Conservation (phyloP, 2,113 vertebrate genomes). For the Tursiops truncatus region DNA sequence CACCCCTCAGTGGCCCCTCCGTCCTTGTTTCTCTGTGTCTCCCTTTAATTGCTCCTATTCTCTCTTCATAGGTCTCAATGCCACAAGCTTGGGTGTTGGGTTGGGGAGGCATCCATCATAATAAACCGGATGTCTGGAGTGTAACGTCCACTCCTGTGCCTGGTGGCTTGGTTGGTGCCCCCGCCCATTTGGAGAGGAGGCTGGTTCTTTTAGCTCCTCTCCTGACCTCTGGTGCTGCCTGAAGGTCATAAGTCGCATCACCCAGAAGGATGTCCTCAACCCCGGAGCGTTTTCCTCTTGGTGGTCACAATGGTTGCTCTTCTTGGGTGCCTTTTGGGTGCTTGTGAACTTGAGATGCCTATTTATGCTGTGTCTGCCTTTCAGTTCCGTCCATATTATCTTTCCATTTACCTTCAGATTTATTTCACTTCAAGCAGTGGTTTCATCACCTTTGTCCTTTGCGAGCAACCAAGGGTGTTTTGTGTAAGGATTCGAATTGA, state of each 20-base stretch:
- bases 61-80: not conserved
- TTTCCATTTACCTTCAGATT: constrained; percentile 50
- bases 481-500: constrained; percentile 70
- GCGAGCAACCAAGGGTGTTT: constrained; percentile 39
- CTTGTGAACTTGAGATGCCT: constrained; percentile 4
- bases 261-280: not conserved
- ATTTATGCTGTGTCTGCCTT: not conserved
- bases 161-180: not conserved
- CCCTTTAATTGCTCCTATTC: not conserved
- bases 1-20: rapidly evolving
- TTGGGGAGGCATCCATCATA: not conserved
- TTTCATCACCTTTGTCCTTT: constrained; percentile 75
- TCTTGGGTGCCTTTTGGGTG: not conserved
- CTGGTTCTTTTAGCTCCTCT: not conserved
- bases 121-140: not conserved
- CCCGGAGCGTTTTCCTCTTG: not conserved
- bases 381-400: constrained; percentile 28
- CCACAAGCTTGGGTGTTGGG: not conserved
- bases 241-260: not conserved
- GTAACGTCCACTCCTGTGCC: not conserved
- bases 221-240: not conserved
- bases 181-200: not conserved
- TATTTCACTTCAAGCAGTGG: constrained; percentile 67
- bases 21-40: not conserved
- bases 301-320: constrained; percentile 5